Percentiles rank a stretch among this genome's conserved stretches.
These are phyloP conservation scores for Cettia cetti DNA, from an alignment of 2,113 vertebrate genomes.

Conservation along the genomic window DNA sequence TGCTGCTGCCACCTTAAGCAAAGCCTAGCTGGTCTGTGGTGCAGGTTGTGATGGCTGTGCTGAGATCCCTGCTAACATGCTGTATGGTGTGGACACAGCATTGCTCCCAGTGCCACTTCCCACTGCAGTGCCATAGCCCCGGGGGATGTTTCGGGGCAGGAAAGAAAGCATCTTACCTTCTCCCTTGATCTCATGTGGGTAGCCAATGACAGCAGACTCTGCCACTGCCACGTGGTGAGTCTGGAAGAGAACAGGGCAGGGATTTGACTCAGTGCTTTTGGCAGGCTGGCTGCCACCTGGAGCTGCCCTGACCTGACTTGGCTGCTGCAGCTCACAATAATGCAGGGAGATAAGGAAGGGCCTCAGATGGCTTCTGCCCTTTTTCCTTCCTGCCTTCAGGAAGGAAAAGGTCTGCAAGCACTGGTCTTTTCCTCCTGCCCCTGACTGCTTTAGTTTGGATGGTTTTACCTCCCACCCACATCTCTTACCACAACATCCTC, in stretches of 20 bases:
- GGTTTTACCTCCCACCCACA: background rate
- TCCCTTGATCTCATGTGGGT: constrained; percentile 77
- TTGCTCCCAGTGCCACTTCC: background rate
- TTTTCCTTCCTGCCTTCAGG: background rate
- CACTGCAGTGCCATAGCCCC: background rate
- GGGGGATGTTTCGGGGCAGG: background rate
- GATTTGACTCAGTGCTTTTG: background rate
- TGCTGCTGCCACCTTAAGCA: background rate
- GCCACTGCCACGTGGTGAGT: constrained; percentile 75
- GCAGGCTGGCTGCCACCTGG: background rate
- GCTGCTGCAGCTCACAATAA: background rate
- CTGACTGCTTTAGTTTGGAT: background rate
- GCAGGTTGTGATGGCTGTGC: background rate
- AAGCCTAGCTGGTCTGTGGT: background rate
- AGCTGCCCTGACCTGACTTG: background rate
- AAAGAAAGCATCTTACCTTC: constrained; percentile 66
- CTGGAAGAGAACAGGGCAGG: constrained; percentile 58
- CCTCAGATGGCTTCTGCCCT: background rate
- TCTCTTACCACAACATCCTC: constrained; percentile 77
- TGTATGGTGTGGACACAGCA: rapidly evolving
- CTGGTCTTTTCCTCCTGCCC: background rate
- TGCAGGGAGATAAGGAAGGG: background rate
- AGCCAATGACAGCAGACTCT: constrained; percentile 78
- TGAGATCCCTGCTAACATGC: background rate
- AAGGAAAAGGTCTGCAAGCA: background rate